Evolutionary conservation across 2,797 vertebrate species (phyloP).

Genomic region (Danio albolineatus): DNA sequence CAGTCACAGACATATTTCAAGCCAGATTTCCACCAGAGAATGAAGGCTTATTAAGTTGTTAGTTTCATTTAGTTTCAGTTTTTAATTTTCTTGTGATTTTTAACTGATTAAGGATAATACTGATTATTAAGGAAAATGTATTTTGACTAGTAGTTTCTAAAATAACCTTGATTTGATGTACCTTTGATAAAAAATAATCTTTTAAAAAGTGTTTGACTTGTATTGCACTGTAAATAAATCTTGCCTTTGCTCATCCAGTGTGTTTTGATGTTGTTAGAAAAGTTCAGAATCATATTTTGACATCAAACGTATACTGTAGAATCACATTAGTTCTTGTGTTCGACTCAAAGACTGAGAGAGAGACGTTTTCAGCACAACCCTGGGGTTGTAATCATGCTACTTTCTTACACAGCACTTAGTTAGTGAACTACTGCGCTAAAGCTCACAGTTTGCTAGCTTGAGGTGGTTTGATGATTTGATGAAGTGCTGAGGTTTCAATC

Average conservation of each 20-base stretch:
- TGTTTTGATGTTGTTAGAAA: not conserved
- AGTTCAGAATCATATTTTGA: not conserved
- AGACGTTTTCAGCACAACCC: not conserved
- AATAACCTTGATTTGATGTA: no score
- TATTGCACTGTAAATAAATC: no score
- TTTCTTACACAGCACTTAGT: not conserved
- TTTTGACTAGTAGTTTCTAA: no score
- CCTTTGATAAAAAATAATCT: no score
- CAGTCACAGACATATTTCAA: no score
- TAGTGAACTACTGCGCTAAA: not conserved
- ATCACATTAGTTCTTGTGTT: not conserved
- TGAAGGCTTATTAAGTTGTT: no score
- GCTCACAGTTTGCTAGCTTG: not conserved
- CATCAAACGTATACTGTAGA: not conserved
- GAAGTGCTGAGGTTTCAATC: conserved; percentile 1
- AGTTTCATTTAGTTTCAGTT: no score
- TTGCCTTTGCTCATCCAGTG: not conserved
- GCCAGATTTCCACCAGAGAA: no score
- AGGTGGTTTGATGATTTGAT: not conserved
- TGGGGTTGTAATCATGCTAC: not conserved
- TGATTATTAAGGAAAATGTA: no score
- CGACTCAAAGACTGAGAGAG: not conserved
- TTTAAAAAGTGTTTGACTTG: no score
- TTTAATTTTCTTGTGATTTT: no score
- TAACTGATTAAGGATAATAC: no score